These are phyloP conservation scores for Amphilophus citrinellus DNA, from an alignment of 2,113 vertebrate genomes.

Conservation along the genomic window DNA sequence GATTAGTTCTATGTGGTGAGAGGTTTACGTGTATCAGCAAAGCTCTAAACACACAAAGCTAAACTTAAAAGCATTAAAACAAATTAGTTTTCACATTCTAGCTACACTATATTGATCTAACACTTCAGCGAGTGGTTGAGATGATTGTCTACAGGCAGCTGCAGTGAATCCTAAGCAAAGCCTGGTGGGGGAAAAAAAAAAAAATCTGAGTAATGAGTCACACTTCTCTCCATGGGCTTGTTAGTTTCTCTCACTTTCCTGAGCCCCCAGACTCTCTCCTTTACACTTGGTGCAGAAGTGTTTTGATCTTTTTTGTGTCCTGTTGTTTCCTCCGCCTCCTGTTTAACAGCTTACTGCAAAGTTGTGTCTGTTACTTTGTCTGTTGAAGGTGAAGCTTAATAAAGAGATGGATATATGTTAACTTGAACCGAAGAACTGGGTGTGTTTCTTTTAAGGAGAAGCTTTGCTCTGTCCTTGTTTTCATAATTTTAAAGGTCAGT, in stretches of 20 bases:
- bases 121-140: conserved; percentile 16
- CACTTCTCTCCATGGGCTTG: conserved; percentile 18
- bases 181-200: background rate
- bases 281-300: conserved; percentile 36
- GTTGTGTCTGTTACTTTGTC: conserved; percentile 43
- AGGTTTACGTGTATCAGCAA: background rate
- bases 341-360: conserved; percentile 42
- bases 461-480: background rate
- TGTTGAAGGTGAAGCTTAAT: conserved; percentile 52
- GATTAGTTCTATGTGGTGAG: conserved; percentile 8
- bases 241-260: conserved; percentile 35
- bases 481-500: background rate
- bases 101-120: conserved; percentile 28
- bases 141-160: conserved; percentile 2
- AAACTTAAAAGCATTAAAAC: background rate
- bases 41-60: conserved; percentile 27
- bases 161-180: conserved; percentile 23
- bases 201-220: conserved; percentile 7
- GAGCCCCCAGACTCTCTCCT: conserved; percentile 22
- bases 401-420: conserved; percentile 53
- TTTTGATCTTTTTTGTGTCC: conserved; percentile 42
- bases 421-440: conserved; percentile 8
- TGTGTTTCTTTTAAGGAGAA: conserved; percentile 9
- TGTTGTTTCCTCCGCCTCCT: conserved; percentile 20
- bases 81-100: conserved; percentile 33